These are phyloP conservation scores for Autographa pulchrina DNA, from an alignment of 2,888 invertebrate species.

Conservation along the genomic window DNA sequence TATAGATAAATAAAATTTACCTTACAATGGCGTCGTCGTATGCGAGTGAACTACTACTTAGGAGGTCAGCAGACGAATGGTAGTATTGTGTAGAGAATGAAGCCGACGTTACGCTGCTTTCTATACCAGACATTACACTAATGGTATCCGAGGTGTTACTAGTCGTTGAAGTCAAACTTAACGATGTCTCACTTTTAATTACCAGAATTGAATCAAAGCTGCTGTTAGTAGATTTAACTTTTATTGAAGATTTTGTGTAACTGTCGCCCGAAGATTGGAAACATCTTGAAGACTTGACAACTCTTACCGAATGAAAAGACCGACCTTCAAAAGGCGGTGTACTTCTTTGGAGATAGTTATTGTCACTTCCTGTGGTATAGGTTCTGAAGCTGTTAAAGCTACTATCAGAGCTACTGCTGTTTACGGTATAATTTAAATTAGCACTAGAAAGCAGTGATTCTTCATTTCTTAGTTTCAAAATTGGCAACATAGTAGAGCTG, in stretches of 20 bases:
- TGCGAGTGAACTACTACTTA: constrained; percentile 21
- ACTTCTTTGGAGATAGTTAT: constrained; percentile 14
- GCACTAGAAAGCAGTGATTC: neutral
- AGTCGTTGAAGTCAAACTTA: constrained; percentile 58
- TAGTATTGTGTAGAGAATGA: constrained; percentile 56
- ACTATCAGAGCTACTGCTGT: neutral
- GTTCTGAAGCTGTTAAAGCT: constrained; percentile 10
- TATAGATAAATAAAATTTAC: neutral
- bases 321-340: constrained; percentile 18
- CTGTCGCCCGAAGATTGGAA: neutral
- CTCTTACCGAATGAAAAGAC: constrained; percentile 17
- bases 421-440: neutral
- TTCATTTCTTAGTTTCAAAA: neutral
- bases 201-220: constrained; percentile 64
- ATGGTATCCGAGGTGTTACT: constrained; percentile 49
- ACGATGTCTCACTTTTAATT: constrained; percentile 65
- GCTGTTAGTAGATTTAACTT: constrained; percentile 29
- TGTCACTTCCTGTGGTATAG: constrained; percentile 25
- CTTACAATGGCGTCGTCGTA: neutral
- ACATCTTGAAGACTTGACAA: neutral
- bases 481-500: neutral
- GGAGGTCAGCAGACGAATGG: constrained; percentile 30
- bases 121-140: constrained; percentile 61
- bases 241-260: neutral
- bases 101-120: constrained; percentile 53